Conservation (phyloP, 2,113 vertebrate species). For the Irena cyanogastra region DNA sequence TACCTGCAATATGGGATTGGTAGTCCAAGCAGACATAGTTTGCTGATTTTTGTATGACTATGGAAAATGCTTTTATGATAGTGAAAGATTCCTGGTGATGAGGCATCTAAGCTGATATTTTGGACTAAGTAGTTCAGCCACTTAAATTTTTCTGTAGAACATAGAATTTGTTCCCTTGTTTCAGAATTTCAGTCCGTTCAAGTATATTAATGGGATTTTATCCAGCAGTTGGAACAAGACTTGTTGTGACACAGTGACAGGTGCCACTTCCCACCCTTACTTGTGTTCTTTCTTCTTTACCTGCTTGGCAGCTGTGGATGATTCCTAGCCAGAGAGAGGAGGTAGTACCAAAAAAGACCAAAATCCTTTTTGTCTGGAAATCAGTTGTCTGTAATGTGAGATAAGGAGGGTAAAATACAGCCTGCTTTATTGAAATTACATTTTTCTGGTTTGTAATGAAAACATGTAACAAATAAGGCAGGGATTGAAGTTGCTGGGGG, state of each 20-base stretch:
- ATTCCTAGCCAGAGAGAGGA: background rate
- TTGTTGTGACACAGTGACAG: too few relatives aligned
- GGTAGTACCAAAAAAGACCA: background rate
- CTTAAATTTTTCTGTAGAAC: background rate
- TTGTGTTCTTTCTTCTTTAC: background rate
- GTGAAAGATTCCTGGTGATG: background rate
- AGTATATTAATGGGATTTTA: background rate
- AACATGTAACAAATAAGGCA: background rate
- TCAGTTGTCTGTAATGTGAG: background rate
- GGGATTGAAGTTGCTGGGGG: background rate
- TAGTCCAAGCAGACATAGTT: background rate
- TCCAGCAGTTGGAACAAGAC: background rate
- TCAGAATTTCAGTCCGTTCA: background rate
- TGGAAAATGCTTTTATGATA: accelerated
- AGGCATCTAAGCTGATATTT: accelerated
- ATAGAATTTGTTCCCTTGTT: background rate
- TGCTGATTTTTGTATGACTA: background rate
- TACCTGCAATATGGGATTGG: accelerated
- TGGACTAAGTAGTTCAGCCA: background rate
- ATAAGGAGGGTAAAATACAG: background rate
- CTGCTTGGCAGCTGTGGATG: background rate
- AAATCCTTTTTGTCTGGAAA: background rate
- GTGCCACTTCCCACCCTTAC: background rate
- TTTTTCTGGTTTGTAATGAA: background rate
- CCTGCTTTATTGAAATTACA: background rate